phyloP scores from a whole-genome alignment of 2,888 invertebrate species.

The Meganola albula region DNA sequence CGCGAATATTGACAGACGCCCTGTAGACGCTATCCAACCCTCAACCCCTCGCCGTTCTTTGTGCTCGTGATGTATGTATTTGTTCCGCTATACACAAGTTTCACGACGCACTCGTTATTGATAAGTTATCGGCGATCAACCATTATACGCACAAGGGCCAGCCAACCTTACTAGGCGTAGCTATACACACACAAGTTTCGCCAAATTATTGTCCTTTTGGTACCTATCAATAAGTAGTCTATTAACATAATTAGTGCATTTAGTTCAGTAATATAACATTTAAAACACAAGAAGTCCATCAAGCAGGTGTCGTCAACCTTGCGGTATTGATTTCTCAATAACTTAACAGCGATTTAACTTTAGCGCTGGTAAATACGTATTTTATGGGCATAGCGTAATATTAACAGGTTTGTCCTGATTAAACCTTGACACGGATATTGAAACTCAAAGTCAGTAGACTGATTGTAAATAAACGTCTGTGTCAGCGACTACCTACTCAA shows the following conservation, averaged over 20 bases:
- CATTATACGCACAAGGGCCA: too few relatives aligned
- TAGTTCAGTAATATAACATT: too few relatives aligned
- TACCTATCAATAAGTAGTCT: too few relatives aligned
- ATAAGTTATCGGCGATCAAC: constrained; percentile 62
- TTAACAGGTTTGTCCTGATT: constrained; percentile 24
- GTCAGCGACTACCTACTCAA: constrained; percentile 37
- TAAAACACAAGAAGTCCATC: constrained; percentile 18
- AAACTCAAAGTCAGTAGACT: constrained; percentile 46
- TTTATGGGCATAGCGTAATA: constrained; percentile 19
- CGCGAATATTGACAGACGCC: constrained; percentile 64
- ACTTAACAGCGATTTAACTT: constrained; percentile 12
- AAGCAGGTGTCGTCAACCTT: constrained; percentile 24
- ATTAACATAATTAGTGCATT: too few relatives aligned
- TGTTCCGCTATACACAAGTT: too few relatives aligned
- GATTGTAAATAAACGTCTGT: constrained; percentile 38
- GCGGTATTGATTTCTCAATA: constrained; percentile 23
- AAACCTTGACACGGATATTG: constrained; percentile 51
- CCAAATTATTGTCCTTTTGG: too few relatives aligned
- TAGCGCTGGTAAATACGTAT: constrained; percentile 16
- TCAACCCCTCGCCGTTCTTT: constrained; percentile 26
- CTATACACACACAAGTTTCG: too few relatives aligned
- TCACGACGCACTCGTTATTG: constrained; percentile 58
- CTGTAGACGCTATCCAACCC: constrained; percentile 53
- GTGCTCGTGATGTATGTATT: too few relatives aligned
- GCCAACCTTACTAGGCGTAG: too few relatives aligned